These are phyloP conservation scores for Girardinichthys multiradiatus DNA, from an alignment of 2,113 vertebrate species.

Conservation along the genomic window DNA sequence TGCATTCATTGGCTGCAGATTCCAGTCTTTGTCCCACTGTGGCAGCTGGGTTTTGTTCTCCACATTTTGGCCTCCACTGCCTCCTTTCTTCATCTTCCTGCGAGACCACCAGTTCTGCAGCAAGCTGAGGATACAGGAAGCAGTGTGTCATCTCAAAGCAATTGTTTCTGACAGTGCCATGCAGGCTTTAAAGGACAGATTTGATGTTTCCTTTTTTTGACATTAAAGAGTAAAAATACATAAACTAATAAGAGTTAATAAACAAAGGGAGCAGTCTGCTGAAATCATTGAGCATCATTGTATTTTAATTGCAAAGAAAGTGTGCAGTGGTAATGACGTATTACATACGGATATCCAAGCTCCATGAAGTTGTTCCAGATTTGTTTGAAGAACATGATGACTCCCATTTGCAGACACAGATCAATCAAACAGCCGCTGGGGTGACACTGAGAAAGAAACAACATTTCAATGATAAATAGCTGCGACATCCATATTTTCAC, in stretches of 20 bases:
- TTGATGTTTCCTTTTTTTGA: conserved; percentile 42
- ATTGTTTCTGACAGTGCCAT: conserved; percentile 53
- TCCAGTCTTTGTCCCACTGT: conserved; percentile 99
- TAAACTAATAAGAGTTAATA: conserved; percentile 8
- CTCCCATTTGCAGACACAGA: conserved; percentile 98
- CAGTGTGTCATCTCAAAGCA: conserved; percentile 44
- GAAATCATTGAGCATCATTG: not conserved
- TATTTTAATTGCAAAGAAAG: not conserved
- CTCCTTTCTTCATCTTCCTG: conserved; percentile 90
- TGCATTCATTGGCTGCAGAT: conserved; percentile 97
- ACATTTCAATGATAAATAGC: conserved; percentile 12
- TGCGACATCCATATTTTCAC: conserved; percentile 38
- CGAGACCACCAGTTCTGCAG: conserved; percentile 99
- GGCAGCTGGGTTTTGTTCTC: conserved; percentile 89
- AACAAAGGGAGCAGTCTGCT: not conserved
- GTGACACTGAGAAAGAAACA: conserved; percentile 83
- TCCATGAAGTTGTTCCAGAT: conserved; percentile 99
- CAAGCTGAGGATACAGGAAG: conserved; percentile 78
- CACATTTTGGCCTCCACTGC: conserved; percentile 82
- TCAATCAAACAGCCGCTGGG: conserved; percentile 98
- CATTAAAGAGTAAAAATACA: conserved; percentile 35
- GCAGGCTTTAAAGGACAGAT: conserved; percentile 31
- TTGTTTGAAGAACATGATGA: conserved; percentile 99
- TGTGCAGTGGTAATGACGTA: not conserved
- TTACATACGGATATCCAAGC: conserved; percentile 93